Evolutionary conservation across 2,113 vertebrate genomes (phyloP), one percentile per base, ranked within the genome.

Genomic region (Amia ocellicauda): DNA sequence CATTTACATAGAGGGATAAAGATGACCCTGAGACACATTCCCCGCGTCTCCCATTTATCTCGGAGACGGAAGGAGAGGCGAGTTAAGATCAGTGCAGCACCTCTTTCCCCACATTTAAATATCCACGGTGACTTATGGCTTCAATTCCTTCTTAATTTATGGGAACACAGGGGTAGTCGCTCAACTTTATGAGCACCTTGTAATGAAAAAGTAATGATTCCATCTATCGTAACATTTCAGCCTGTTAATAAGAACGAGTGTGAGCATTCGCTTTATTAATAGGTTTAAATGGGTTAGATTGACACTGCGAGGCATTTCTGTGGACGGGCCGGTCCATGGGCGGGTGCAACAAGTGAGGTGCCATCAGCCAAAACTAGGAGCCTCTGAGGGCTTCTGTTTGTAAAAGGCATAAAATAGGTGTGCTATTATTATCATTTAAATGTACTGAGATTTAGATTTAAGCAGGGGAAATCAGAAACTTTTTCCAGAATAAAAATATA

Each of bases 201-300:
- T 60, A 67, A 67, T 67, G 47, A 67, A 67, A 67, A 67, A 60
- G 60, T 67, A 67, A 67, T 67, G 65, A 61, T 56, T 29, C 58
- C 65, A 67, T 67, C 50, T 42, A 59, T 60, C 43, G 58, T 61
- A 55, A 60, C 65, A 54, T 61, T 67, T 67, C 31, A 67, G 41
- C 65, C 49, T 67, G 65, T 61, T 67, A 67, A 24, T 13, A 40
- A 22, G 58, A 67, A 23, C 31, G n/a, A 40, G 23, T 50, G 13
- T 23, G 28, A 51, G 19, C 65, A 24, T 60, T 58, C 43, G 13
- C 40, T 61, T 61, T 51, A 61, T 60, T 53, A 61, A 60, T 67
- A 54, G 49, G 31, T 61, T 54, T 60, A 41, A 53, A 67, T 16
- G 17, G 57, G 20, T 29, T 28, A 28, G 40, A 67, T 49, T 67